Percentiles rank a stretch among this genome's conserved stretches.
Conservation (phyloP, 2,888 invertebrate species). For the Bedellia somnulentella region DNA sequence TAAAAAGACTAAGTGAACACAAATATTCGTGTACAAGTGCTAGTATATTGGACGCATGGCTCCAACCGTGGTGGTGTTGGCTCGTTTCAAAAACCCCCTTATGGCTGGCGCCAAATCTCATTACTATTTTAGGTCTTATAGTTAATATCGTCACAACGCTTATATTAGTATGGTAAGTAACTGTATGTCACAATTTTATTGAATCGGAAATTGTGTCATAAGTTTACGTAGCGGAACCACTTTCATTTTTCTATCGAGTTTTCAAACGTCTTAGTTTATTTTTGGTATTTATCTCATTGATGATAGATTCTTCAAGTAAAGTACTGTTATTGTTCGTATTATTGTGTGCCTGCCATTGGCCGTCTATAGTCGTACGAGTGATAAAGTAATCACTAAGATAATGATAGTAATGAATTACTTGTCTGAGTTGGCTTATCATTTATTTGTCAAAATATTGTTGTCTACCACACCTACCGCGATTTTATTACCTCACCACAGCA, state of each 20-base stretch:
- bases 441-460: too few species aligned
- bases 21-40: slow-evolving; percentile 90
- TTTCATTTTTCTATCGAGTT: slow-evolving; percentile 26
- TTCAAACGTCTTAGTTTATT: slow-evolving; percentile 13
- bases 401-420: too few species aligned
- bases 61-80: slow-evolving; percentile 98
- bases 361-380: too few species aligned
- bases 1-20: slow-evolving; percentile 92
- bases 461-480: too few species aligned
- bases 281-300: slow-evolving; percentile 1
- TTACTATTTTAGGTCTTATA: slow-evolving; percentile 89
- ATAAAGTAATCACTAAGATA: too few species aligned
- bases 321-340: slow-evolving; percentile 1
- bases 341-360: slow-evolving; percentile 19
- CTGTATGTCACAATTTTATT: too few species aligned
- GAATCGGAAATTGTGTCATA: slow-evolving; percentile 22
- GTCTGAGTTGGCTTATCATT: too few species aligned
- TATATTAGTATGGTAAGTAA: slow-evolving; percentile 80
- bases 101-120: slow-evolving; percentile 97
- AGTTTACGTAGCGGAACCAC: slow-evolving; percentile 29
- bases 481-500: too few species aligned
- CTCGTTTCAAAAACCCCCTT: slow-evolving; percentile 86
- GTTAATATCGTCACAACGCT: slow-evolving; percentile 92
- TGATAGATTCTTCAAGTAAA: background rate
- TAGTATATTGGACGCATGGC: slow-evolving; percentile 82